Evolutionary conservation across 1,140 invertebrate species (phyloP), one percentile per base, ranked within the genome.

Genomic region (Pogonus chalceus): DNA sequence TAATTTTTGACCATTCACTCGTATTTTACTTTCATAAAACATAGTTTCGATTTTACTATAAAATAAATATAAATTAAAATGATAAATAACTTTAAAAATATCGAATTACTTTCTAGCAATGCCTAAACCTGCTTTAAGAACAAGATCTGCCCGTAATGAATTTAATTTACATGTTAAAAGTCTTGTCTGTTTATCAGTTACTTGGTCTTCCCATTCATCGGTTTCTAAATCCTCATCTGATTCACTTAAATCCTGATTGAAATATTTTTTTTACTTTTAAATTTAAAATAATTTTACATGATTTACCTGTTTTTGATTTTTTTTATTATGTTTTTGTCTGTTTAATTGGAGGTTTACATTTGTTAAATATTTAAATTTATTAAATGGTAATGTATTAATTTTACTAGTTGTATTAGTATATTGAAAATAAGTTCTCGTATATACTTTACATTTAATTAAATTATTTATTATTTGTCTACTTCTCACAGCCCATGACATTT

Each of bases 21-120:
- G 74, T 49, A 85, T 75, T 69, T 78, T 80, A 60, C 77, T 81
- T 56, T 81, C 79, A 66, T 82, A 85, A 62, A 85, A 83, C 22
- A 75, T 60, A 51, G 72, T 69, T 65, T 85, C 83, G 35, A 83
- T 67, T 78, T 83, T 83, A 56, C 80, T 81, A 60, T 56, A 18
- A 63, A 66, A 58, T 35, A 62, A 58, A 57, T n/a, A 46, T 57
- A 59, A 10, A 57, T 48, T 49, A 54, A 59, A 39, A 31, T 69
- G 68, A 52, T 57, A 55, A 26, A 47, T 53, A 59, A 52, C 51
- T 18, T 43, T 43, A 43, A 43, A 18, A n/a, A n/a, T n/a, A n/a
- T n/a, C n/a, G n/a, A n/a, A 7, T 43, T 43, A 43, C 37, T 79
- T 84, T 65, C 85, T 78, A 22, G 82, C 74, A 51, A 85, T 72